These are phyloP conservation scores for Schmidtea mediterranea DNA, from an alignment of 1,140 invertebrate species.

Conservation along the genomic window DNA sequence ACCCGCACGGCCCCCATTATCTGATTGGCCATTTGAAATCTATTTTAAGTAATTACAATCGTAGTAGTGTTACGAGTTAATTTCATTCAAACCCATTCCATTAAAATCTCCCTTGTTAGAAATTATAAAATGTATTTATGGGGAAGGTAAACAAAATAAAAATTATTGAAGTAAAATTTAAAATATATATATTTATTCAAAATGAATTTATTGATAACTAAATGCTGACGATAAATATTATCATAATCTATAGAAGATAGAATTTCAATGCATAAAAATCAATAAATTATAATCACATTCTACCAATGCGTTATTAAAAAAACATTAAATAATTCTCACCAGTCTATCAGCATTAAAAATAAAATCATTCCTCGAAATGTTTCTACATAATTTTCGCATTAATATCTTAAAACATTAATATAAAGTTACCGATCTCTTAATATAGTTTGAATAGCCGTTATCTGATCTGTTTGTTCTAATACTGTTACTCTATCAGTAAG, in stretches of 20 bases:
- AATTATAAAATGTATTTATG: no score
- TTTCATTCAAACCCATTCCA: no score
- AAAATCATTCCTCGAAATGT: constrained; percentile 71
- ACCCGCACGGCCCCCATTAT: no score
- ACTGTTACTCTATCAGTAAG: constrained; percentile 22
- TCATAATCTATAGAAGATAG: no score
- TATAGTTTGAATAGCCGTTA: constrained; percentile 73
- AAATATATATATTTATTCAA: not conserved
- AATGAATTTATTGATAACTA: not conserved
- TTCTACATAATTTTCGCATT: constrained; percentile 31
- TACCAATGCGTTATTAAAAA: no score
- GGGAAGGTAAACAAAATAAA: no score
- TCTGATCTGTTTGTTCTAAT: constrained; percentile 41
- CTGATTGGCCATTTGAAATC: no score
- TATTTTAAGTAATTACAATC: no score
- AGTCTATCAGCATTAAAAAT: constrained; percentile 86
- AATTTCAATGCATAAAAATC: no score
- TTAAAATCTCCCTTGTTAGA: no score
- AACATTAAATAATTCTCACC: constrained; percentile 26
- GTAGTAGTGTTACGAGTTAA: no score
- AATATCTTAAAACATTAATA: not conserved
- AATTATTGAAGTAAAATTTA: constrained; percentile 1
- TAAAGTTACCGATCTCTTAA: constrained; percentile 60
- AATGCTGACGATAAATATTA: constrained; percentile 1
- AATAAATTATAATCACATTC: no score